Conservation (phyloP, 2,113 vertebrate species). For the Natator depressus region DNA sequence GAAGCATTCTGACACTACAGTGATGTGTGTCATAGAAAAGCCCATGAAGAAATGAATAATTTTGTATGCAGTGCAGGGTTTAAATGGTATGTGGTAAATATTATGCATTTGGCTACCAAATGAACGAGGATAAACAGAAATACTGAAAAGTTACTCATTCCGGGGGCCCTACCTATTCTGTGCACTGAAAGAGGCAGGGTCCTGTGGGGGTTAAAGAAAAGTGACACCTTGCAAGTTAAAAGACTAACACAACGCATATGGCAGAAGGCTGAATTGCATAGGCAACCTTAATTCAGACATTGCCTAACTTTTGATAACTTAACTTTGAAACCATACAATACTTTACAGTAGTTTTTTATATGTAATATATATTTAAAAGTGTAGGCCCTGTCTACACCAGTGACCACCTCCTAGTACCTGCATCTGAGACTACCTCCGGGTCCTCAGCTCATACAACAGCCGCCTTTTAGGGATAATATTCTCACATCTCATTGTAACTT, state of each 20-base stretch:
- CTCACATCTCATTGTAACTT: not conserved
- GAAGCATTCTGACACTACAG: not conserved
- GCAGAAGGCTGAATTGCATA: not conserved
- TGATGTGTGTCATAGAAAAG: accelerated
- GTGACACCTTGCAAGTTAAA: not conserved
- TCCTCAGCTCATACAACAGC: not conserved
- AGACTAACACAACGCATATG: not conserved
- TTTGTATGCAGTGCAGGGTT: not conserved
- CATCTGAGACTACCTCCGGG: not conserved
- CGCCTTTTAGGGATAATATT: not conserved
- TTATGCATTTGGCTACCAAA: not conserved
- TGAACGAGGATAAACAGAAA: conserved; percentile 1
- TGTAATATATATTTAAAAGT: not conserved
- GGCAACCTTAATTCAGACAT: conserved; percentile 8
- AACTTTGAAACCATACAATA: not conserved
- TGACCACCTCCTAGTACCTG: not conserved
- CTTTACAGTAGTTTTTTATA: not conserved
- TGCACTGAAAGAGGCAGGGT: not conserved
- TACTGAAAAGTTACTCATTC: not conserved
- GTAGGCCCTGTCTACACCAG: not conserved
- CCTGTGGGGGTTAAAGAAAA: not conserved
- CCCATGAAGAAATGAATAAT: accelerated
- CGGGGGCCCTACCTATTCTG: not conserved
- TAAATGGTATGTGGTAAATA: not conserved
- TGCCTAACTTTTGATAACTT: not conserved